phyloP scores from a whole-genome alignment of 2,888 invertebrate species.

The Volucella zonaria region DNA sequence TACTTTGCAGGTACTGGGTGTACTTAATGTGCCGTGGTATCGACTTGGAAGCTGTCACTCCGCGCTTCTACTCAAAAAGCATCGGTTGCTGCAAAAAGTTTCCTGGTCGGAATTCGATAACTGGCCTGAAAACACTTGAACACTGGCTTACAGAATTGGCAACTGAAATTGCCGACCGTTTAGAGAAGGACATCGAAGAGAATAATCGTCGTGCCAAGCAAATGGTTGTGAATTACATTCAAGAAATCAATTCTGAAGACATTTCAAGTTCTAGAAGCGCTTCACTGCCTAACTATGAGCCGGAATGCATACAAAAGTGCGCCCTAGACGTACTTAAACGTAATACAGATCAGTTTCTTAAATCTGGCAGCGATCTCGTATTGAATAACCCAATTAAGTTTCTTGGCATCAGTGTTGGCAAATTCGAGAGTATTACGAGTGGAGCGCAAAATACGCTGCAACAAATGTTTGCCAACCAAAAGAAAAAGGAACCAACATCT shows the following conservation, averaged over 20 bases:
- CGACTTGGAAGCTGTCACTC: conserved; percentile 93
- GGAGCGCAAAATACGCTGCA: conserved; percentile 83
- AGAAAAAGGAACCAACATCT: conserved; percentile 54
- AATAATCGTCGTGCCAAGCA: conserved; percentile 90
- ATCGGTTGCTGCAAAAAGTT: conserved; percentile 98
- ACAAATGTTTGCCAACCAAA: conserved; percentile 84
- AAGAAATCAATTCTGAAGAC: conserved; percentile 84
- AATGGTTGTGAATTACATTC: conserved; percentile 89
- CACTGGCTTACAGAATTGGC: conserved; percentile 93
- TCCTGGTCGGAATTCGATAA: conserved; percentile 90
- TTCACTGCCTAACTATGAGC: conserved; percentile 86
- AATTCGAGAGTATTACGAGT: conserved; percentile 87
- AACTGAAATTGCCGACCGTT: conserved; percentile 91
- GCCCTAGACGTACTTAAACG: conserved; percentile 88
- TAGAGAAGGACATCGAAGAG: conserved; percentile 90
- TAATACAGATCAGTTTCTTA: conserved; percentile 82
- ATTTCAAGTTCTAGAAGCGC: conserved; percentile 87
- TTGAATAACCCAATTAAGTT: conserved; percentile 86
- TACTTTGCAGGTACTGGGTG: conserved; percentile 88
- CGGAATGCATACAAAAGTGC: conserved; percentile 86
- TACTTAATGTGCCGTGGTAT: conserved; percentile 93
- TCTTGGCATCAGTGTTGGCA: conserved; percentile 90
- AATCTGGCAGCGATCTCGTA: conserved; percentile 77
- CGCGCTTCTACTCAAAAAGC: conserved; percentile 93
- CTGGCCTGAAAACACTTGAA: conserved; percentile 86